These are phyloP conservation scores for Picathartes gymnocephalus DNA, from an alignment of 2,113 vertebrate species.

Conservation along the genomic window DNA sequence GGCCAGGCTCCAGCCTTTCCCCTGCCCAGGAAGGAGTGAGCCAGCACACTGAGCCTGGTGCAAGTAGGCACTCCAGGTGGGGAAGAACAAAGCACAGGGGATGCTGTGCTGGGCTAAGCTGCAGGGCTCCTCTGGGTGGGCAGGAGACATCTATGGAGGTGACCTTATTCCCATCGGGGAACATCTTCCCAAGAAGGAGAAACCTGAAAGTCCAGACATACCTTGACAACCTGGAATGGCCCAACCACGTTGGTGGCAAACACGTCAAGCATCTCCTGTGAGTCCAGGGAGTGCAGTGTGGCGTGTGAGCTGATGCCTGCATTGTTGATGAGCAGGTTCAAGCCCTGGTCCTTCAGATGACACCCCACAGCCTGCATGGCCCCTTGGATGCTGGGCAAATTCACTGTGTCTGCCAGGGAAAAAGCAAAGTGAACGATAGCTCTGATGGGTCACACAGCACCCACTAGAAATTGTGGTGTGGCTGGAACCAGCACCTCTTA, in stretches of 20 bases:
- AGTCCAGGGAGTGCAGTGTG: background rate
- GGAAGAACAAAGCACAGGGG: background rate
- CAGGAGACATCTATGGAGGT: background rate
- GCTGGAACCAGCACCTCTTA: background rate
- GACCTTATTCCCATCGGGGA: background rate
- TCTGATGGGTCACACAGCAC: background rate
- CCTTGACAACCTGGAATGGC: slow-evolving; percentile 51
- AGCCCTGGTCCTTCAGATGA: slow-evolving; percentile 29
- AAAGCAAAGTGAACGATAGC: background rate
- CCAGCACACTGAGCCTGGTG: fast-evolving
- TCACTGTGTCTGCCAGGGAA: background rate
- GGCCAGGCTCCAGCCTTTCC: background rate
- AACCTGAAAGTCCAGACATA: background rate
- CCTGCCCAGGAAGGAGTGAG: background rate
- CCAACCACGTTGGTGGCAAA: slow-evolving; percentile 23
- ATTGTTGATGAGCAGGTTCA: slow-evolving; percentile 63
- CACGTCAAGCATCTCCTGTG: background rate
- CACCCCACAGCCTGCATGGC: background rate
- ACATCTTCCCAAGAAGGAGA: background rate
- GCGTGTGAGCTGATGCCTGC: background rate
- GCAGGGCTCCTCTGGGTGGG: background rate
- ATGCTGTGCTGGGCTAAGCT: background rate
- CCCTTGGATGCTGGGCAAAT: background rate
- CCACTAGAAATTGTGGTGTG: background rate
- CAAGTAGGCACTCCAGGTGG: background rate